Evolutionary conservation across 1,140 invertebrate genomes (phyloP), one percentile per base, ranked within the genome.

Genomic region (Drosophila willistoni): DNA sequence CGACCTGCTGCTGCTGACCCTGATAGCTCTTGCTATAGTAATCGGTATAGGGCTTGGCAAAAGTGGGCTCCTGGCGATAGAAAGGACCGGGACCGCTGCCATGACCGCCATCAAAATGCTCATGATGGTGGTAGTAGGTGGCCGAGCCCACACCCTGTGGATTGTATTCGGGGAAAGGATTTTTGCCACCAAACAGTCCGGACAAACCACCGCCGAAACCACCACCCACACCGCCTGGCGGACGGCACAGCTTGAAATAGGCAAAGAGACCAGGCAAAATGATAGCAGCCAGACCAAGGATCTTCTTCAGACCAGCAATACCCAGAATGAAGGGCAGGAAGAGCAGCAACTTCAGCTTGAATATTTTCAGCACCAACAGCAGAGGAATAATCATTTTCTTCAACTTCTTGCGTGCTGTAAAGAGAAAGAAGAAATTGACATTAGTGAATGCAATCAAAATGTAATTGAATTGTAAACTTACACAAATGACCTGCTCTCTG

Each of bases 331-430:
- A 93, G 1, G 96, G 96, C 82, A 97, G 89, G 92, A 97, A 96
- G 3, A 97, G 93, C 1, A 97, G 92, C 14, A 97, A 92, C 79
- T 97, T 97, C 80, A 97, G 80, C 91, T 97, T 97, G 94, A 97
- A 97, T 55, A 97, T 93, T 90, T 97, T 97, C 65, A 97, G 90
- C 61, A 97, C 94, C 66, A 97, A 91, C 77, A 97, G 91, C 93
- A 97, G 94, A 0, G 96, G 96, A 71, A 97, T 95, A 77, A 97
- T 94, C n/a, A 97, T 93, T 85, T 96, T 96, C 93, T 96, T 96
- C 60, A 97, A 92, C 89, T 95, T 95, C 86, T 96, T 94, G 12
- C 96, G 95, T 73, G 95, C 96, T 97, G 93, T 7, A 77, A 61
- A 2, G 7, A 13, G 1, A 67, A 17, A 12, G 7, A 1, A 14